Conservation (phyloP, 2,113 vertebrate species). For the Canis aureus region DNA sequence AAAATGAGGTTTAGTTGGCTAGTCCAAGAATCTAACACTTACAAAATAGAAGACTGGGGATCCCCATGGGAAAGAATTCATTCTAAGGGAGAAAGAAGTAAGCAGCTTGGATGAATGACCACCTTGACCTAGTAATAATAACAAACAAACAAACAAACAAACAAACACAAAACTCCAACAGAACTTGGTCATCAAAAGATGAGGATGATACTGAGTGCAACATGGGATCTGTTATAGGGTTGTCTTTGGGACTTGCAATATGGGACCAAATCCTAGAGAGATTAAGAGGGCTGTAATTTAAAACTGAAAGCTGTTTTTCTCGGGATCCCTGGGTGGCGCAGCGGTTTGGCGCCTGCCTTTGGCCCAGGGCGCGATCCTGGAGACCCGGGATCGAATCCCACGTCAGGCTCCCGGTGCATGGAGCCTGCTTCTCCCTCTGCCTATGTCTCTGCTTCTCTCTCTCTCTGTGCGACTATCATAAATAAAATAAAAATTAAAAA, state of each 20-base stretch:
- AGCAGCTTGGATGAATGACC: conserved; percentile 36
- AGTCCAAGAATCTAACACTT: neutral
- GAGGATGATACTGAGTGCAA: neutral
- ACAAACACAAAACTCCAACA: neutral
- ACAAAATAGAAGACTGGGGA: conserved; percentile 25
- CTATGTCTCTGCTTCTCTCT: too few relatives aligned
- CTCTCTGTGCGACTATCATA: too few relatives aligned
- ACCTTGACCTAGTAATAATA: neutral
- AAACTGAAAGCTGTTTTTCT: conserved; percentile 12
- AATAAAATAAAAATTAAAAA: too few relatives aligned
- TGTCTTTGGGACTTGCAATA: neutral
- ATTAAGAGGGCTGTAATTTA: neutral
- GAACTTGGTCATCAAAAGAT: neutral
- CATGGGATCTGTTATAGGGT: neutral
- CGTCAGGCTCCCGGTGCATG: too few relatives aligned
- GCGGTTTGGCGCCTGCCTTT: too few relatives aligned
- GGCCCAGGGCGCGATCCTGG: too few relatives aligned
- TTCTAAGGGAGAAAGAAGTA: conserved; percentile 31
- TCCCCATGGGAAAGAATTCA: neutral
- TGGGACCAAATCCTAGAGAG: neutral
- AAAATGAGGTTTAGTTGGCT: neutral
- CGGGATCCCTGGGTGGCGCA: too few relatives aligned
- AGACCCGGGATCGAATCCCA: too few relatives aligned
- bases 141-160: neutral
- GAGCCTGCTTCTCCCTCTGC: too few relatives aligned